Evolutionary conservation across 2,888 invertebrate genomes (phyloP), one percentile per base, ranked within the genome.

Genomic region (Eilema caniola): DNA sequence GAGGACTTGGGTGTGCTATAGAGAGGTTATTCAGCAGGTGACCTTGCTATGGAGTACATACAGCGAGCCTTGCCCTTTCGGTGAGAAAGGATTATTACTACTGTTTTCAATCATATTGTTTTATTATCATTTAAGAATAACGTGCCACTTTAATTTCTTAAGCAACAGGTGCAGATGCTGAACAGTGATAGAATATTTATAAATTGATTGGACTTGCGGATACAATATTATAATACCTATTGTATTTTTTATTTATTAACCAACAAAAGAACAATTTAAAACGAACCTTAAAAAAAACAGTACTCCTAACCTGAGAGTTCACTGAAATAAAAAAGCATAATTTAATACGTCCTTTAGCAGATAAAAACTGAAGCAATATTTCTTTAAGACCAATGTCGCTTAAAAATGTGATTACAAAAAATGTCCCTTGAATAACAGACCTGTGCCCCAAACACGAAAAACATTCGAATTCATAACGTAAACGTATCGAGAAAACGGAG

Each of bases 381-480:
- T 66, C 62, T 66, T 60, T 71, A 63, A 8, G 53, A 53, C 20
- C 70, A 71, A 72, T 72, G 66, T 37, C 33, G 63, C 56, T 62
- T 59, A 71, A 77, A 81, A 75, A 81, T 73, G 59, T 74, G 69
- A 77, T 81, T 74, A 73, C 73, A 74, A 75, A 78, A 77, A 75
- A 66, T 20, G 33, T 66, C 71, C 66, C 77, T 76, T 72, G 71
- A 57, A 75, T 78, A 71, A 72, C 56, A 68, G 61, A 41, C 47
- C 67, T 73, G 63, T 79, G n/a, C n/a, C n/a, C n/a, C n/a, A n/a
- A n/a, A n/a, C n/a, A n/a, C n/a, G n/a, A n/a, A n/a, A n/a, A n/a
- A n/a, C n/a, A 73, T 79, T 70, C 71, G 61, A 66, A 20, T n/a
- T n/a, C n/a, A n/a, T n/a, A n/a, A n/a, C n/a, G n/a, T n/a, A n/a